Percentiles rank a stretch among this genome's conserved stretches.
These are phyloP conservation scores for Cottoperca gobio DNA, from an alignment of 2,797 vertebrate genomes.

Conservation along the genomic window DNA sequence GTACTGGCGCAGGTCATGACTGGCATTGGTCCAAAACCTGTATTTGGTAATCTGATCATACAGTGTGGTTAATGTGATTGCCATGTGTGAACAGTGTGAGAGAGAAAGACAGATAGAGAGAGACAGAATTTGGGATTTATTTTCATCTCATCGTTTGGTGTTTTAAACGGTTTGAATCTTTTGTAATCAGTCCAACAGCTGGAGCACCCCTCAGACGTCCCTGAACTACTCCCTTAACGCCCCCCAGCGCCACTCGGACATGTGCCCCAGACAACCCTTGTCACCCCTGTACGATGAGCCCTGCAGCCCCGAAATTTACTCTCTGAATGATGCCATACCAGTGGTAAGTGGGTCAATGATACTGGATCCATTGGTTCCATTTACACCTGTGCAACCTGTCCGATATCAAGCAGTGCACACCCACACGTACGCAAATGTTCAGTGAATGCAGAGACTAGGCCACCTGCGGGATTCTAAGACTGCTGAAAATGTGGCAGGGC, in stretches of 20 bases:
- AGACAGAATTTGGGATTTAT: not conserved
- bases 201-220: conserved; percentile 83
- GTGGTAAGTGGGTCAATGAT: conserved; percentile 83
- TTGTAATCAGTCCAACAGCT: conserved; percentile 84
- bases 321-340: conserved; percentile 70
- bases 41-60: conserved; percentile 38
- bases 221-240: conserved; percentile 72
- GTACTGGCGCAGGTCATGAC: conserved; percentile 21
- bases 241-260: conserved; percentile 84
- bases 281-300: conserved; percentile 90
- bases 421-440: not conserved
- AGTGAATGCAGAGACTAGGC: conserved; percentile 23
- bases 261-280: conserved; percentile 81
- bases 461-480: too few species aligned
- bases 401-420: conserved; percentile 38
- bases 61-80: conserved; percentile 38
- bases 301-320: conserved; percentile 84
- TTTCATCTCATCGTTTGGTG: not conserved
- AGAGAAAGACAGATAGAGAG: not conserved
- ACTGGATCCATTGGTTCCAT: conserved; percentile 73
- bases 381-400: conserved; percentile 67
- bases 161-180: conserved; percentile 42
- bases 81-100: conserved; percentile 34
- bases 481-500: not conserved
- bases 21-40: conserved; percentile 23